Percentiles rank a stretch among this genome's conserved stretches.
These are phyloP conservation scores for Ictidomys tridecemlineatus DNA, from an alignment of 2,113 vertebrate species.

Conservation along the genomic window DNA sequence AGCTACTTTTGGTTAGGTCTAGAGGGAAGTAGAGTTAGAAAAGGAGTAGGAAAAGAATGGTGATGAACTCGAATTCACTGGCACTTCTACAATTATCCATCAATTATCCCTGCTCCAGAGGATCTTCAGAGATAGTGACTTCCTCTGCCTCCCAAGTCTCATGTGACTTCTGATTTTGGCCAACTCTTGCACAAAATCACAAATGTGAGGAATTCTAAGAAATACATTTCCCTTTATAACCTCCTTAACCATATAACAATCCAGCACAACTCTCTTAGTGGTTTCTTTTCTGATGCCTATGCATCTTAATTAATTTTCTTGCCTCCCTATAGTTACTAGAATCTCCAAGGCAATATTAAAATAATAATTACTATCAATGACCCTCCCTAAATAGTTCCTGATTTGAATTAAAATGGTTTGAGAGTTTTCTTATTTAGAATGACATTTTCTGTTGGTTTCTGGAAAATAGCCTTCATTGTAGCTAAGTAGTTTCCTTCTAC, in stretches of 20 bases:
- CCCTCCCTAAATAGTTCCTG: conserved; percentile 27
- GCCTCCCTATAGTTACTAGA: not conserved
- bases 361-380: conserved; percentile 39
- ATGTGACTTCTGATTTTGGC: not conserved
- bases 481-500: conserved; percentile 9
- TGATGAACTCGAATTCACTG: not conserved
- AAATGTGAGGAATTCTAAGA: not conserved
- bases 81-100: not conserved
- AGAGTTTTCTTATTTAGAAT: conserved; percentile 45
- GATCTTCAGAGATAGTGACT: not conserved
- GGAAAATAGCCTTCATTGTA: conserved; percentile 1
- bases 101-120: not conserved
- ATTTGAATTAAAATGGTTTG: conserved; percentile 55
- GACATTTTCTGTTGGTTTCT: conserved; percentile 48
- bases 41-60: not conserved
- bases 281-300: not conserved
- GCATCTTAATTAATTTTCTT: not conserved
- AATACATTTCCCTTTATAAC: not conserved
- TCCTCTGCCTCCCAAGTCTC: not conserved
- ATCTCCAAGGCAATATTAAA: conserved; percentile 36
- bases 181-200: not conserved
- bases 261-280: not conserved
- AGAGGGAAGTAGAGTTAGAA: not conserved
- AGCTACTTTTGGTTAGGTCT: not conserved
- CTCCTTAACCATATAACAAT: conserved; percentile 4